These are phyloP conservation scores for Gonatopus flavifemur DNA, from an alignment of 1,140 invertebrate species.

Conservation along the genomic window DNA sequence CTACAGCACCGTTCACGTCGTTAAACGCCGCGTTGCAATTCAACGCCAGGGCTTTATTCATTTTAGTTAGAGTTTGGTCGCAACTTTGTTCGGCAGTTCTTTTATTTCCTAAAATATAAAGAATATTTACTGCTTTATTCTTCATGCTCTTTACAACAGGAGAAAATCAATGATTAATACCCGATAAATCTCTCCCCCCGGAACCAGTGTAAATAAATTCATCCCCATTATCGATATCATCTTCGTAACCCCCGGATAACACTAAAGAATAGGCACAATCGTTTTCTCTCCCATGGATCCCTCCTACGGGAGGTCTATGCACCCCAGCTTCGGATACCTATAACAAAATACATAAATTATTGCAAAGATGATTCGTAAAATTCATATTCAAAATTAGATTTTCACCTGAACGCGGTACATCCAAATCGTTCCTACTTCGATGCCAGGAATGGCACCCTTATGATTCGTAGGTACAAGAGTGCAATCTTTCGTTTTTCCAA, in stretches of 20 bases:
- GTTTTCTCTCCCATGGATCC: slow-evolving; percentile 79
- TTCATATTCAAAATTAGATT: not conserved
- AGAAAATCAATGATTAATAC: slow-evolving; percentile 35
- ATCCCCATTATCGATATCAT: slow-evolving; percentile 82
- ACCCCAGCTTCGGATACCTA: slow-evolving; percentile 80
- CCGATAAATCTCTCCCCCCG: slow-evolving; percentile 79
- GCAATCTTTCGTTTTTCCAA: slow-evolving; percentile 70
- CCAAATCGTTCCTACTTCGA: slow-evolving; percentile 85
- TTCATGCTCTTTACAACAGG: not conserved
- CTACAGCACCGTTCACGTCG: slow-evolving; percentile 67
- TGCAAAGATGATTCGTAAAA: not conserved
- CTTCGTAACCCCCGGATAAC: slow-evolving; percentile 84
- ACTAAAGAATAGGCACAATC: slow-evolving; percentile 85
- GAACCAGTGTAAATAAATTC: slow-evolving; percentile 85
- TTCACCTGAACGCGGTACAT: slow-evolving; percentile 78
- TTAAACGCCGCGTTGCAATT: slow-evolving; percentile 75
- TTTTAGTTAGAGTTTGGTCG: slow-evolving; percentile 76
- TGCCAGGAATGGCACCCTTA: slow-evolving; percentile 80
- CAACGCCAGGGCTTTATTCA: slow-evolving; percentile 78
- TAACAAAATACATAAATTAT: not conserved
- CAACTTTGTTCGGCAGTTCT: slow-evolving; percentile 78
- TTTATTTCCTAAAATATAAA: slow-evolving; percentile 64
- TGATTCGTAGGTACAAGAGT: slow-evolving; percentile 74
- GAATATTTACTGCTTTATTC: not conserved
- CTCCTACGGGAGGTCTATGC: slow-evolving; percentile 80